Evolutionary conservation across 2,888 invertebrate species (phyloP), one percentile per base, ranked within the genome.

Genomic region (Eilema caniola): DNA sequence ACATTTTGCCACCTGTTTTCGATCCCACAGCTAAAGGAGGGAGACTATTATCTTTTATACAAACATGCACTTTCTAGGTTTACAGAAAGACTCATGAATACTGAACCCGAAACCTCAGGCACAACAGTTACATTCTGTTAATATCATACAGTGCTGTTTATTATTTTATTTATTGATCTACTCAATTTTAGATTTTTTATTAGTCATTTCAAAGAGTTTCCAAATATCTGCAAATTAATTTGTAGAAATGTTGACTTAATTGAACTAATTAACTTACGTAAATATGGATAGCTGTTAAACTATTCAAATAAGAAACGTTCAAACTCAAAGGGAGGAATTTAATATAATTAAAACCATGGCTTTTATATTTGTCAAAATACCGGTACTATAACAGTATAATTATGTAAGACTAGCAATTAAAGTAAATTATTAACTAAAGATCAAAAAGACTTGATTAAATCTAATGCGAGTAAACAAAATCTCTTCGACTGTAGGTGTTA

Each of bases 391-490:
- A 61, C 33, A 69, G 60, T 53, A 23, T 47, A 33, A 53, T 33
- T 60, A 65, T 72, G 70, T 56, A 69, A n/a, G n/a, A 28, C 67
- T 70, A 78, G 75, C 73, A 78, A 81, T 81, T 81, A 69, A 71
- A 79, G 72, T 69, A 80, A 80, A 78, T 81, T 74, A 81, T 81
- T 77, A 81, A 80, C 77, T 70, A 62, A 77, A 78, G 79, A 80
- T 82, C 72, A 70, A 80, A 79, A 76, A 77, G 79, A 78, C 78
- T 85, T 83, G 78, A 83, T 83, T 83, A 85, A 82, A 81, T 82
- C 74, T 77, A 76, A 80, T 75, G 78, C 72, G 72, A 72, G 57
- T 66, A 72, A n/a, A 62, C 70, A 75, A 79, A 83, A 79, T 72
- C 78, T 72, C 69, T 70, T 72, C 59, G 47, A 68, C 61, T 62